Percentiles rank a stretch among this genome's conserved stretches.
phyloP scores from a whole-genome alignment of 2,797 vertebrate genomes.

The Lepus townsendii region DNA sequence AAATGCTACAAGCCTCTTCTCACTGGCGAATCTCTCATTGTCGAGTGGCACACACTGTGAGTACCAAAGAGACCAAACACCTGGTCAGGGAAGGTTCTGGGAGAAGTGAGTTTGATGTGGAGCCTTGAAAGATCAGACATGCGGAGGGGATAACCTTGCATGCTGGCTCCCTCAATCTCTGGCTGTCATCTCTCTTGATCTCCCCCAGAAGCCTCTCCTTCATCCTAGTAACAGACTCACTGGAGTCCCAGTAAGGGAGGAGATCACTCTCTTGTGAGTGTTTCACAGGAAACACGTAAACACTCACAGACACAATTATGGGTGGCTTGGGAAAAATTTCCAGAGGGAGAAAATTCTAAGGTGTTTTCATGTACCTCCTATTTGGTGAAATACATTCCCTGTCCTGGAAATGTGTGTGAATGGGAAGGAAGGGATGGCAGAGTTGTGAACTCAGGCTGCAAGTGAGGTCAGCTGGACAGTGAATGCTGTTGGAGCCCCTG shows the following conservation, averaged over 20 bases:
- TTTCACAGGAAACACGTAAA: conserved; percentile 42
- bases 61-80: not conserved
- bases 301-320: conserved; percentile 19
- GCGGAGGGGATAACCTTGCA: not conserved
- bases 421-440: not conserved
- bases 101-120: not conserved
- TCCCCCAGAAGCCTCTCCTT: not conserved
- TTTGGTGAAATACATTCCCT: conserved; percentile 25
- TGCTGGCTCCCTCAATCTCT: not conserved
- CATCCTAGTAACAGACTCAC: not conserved
- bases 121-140: not conserved
- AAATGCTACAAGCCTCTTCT: not conserved
- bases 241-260: not conserved
- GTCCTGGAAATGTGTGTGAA: not conserved
- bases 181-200: not conserved
- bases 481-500: rapidly evolving
- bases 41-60: not conserved
- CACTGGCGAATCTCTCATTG: not conserved
- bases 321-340: conserved; percentile 21
- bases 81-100: not conserved
- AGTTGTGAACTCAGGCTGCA: not conserved
- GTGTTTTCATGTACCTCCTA: not conserved
- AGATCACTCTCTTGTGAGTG: not conserved
- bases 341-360: not conserved
- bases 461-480: not conserved